Base-by-base conservation (phyloP, 2,113 vertebrate species). In the Lanius collurio region DNA sequence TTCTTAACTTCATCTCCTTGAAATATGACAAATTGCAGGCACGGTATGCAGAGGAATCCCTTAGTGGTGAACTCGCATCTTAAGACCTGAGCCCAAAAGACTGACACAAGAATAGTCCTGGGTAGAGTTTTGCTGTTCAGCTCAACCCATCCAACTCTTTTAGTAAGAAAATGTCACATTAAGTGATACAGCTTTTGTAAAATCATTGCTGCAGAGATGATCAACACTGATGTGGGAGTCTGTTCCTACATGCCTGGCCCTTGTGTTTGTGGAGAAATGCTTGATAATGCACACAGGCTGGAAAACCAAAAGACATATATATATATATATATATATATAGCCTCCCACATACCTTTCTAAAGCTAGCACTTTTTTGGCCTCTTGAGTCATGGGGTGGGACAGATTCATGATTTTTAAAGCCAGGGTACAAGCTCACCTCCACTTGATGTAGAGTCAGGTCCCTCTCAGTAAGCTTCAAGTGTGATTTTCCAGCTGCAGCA, bases 281-380 rank as follows among this genome's bases (percentile, higher is more conserved):
- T 39, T 57, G 71, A 86, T 76, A 83, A 85, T 37, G 49, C 28
- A 27, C 70, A 87, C 22, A 68, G 62, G 24, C 47, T 93, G 65
- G 41, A 90, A 89, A 92, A 57, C 41, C 46, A 39, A 2, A 49
- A 87, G n/a, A 82, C 59, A 88, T 50, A 90, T 42, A 62, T 60
- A 86, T 50, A 69, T 60, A 86, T 75, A 37, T 37, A 88, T 50
- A 90, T 42, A 62, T 60, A 86, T 50, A 69, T 60, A 86, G 78
- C 59, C 41, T 87, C 37, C 49, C 50, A 69, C 33, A 46, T 89
- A 55, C n/a, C 78, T 88, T 93, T 91, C 90, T 95, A 91, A 91
- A 85, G 90, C 70, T 76, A 63, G 84, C 0, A 0, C 23, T 63
- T 87, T 92, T 88, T 79, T 62, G 81, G 69, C 47, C 80, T 80